Percentiles rank a stretch among this genome's conserved stretches.
These are phyloP conservation scores for Poecilia latipinna DNA, from an alignment of 2,113 vertebrate genomes.

Conservation along the genomic window DNA sequence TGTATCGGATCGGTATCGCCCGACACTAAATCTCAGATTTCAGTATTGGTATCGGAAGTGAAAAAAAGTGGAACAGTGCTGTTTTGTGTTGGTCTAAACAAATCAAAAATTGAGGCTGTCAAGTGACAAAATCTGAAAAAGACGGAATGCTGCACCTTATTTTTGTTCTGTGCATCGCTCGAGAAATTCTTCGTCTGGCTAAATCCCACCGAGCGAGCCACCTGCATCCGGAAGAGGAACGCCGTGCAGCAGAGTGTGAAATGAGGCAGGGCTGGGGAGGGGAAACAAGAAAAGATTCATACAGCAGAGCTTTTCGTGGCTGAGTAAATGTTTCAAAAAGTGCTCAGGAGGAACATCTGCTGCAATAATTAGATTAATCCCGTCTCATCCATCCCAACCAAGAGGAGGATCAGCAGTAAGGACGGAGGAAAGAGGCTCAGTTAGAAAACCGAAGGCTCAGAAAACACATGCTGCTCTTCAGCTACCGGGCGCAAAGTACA, in stretches of 20 bases:
- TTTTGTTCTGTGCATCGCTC: too few species aligned
- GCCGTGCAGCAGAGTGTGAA: slow-evolving; percentile 48
- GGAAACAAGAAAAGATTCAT: slow-evolving; percentile 25
- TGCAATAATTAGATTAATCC: slow-evolving; percentile 63
- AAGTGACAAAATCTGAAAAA: too few species aligned
- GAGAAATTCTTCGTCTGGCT: background rate
- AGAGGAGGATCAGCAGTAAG: slow-evolving; percentile 13
- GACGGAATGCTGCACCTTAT: too few species aligned
- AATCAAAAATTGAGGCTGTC: too few species aligned
- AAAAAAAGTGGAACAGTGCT: too few species aligned
- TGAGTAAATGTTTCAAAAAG: slow-evolving; percentile 48
- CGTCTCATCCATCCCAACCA: slow-evolving; percentile 42
- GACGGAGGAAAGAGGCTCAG: slow-evolving; percentile 9
- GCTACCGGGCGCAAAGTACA: slow-evolving; percentile 15
- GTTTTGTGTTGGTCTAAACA: too few species aligned
- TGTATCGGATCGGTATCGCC: too few species aligned
- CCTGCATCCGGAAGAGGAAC: slow-evolving; percentile 13
- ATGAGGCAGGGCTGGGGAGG: slow-evolving; percentile 14
- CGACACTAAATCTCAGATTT: too few species aligned
- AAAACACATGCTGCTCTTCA: slow-evolving; percentile 26
- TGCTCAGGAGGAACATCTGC: slow-evolving; percentile 59
- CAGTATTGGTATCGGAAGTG: too few species aligned
- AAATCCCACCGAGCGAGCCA: slow-evolving; percentile 10
- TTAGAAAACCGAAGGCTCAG: slow-evolving; percentile 40
- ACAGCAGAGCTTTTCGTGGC: slow-evolving; percentile 25